Percentiles rank a stretch among this genome's conserved stretches.
These are phyloP conservation scores for Pterocles burchelli DNA, from an alignment of 2,113 vertebrate species.

Conservation along the genomic window DNA sequence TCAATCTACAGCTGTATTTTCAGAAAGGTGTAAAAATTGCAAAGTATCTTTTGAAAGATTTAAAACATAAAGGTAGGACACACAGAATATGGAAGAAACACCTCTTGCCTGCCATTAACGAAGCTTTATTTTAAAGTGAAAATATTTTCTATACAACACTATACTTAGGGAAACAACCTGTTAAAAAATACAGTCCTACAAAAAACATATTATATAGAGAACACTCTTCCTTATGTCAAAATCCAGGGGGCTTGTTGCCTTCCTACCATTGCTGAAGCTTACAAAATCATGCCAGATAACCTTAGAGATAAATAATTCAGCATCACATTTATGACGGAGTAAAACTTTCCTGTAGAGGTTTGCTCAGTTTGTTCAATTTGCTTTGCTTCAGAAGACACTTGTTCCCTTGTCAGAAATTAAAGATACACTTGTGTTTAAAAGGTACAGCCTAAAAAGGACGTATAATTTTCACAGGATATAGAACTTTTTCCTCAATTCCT, in stretches of 20 bases:
- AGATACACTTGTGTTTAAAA: not conserved
- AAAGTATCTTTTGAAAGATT: not conserved
- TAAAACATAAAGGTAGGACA: not conserved
- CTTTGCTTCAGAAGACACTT: not conserved
- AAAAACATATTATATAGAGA: not conserved
- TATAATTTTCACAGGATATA: fast-evolving
- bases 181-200: not conserved
- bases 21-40: not conserved
- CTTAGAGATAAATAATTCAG: not conserved
- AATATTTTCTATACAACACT: not conserved
- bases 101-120: not conserved
- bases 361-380: not conserved
- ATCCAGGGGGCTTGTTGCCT: not conserved
- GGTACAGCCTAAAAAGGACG: not conserved
- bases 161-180: not conserved
- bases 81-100: not conserved
- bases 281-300: not conserved
- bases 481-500: not conserved
- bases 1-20: not conserved
- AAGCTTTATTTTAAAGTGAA: not conserved
- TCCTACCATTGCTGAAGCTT: not conserved
- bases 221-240: not conserved
- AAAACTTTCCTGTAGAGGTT: not conserved
- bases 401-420: not conserved
- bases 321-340: not conserved